Evolutionary conservation across 2,888 invertebrate species (phyloP), one percentile per base, ranked within the genome.

Genomic region (Hypsopygia costalis): DNA sequence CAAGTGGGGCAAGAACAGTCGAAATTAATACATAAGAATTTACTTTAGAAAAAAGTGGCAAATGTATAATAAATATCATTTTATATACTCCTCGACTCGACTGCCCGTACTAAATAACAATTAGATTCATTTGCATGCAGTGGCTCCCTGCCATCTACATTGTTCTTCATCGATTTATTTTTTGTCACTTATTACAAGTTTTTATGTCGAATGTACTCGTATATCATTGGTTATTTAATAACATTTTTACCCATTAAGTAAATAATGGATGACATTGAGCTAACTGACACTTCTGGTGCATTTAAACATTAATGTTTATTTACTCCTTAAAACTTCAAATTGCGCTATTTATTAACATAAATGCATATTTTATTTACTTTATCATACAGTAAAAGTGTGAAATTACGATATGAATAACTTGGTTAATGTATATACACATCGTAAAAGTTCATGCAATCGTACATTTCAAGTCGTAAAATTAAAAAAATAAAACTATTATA

Each of bases 241-340:
- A 16, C 4, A 16, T 16, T 16, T 4, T 16, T 4, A 5, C 16
- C 3, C 20, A 16, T 32, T 9, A 32, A 32, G 7, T n/a, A 32
- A 9, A 8, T 32, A 32, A 32, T 32, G 7, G 16, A 8, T 25
- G 22, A 21, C 25, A 30, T 11, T 30, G 6, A 21, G 3, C 9
- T 36, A 16, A 21, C 20, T 20, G 29, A 30, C 21, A 36, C 7
- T 36, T 36, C 29, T 29, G 35, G 35, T 21, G 9, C 36, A 36
- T 8, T 20, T 8, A 30, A 36, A 30, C 25, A 36, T 16, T 21
- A 36, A 36, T 30, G 21, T 7, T 36, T 8, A 11, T 20, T 7
- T 25, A 30, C 10, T 20, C 11, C n/a, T 29, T 30, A 6, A 21
- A 28, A 36, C 11, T 36, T 16, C 27, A 22, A 35, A 22, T 21